Percentiles rank a stretch among this genome's conserved stretches.
Conservation (phyloP, 2,888 invertebrate species). For the Oscheius onirici region DNA sequence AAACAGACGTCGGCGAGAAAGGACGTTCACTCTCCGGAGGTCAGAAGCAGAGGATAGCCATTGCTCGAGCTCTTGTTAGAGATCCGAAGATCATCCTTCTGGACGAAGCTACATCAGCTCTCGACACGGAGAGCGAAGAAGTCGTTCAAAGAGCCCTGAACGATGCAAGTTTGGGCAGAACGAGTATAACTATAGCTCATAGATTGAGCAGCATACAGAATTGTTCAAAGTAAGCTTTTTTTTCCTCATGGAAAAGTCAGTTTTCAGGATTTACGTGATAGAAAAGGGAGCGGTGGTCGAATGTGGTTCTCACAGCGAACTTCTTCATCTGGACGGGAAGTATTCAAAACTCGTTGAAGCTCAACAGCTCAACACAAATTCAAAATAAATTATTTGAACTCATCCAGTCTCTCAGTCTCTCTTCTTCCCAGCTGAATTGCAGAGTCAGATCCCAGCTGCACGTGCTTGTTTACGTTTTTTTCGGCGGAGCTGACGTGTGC, state of each 20-base stretch:
- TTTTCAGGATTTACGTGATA: conserved; percentile 46
- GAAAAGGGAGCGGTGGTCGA: conserved; percentile 43
- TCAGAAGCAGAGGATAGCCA: conserved; percentile 53
- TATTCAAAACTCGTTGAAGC: conserved; percentile 44
- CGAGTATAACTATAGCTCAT: conserved; percentile 50
- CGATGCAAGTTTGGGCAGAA: conserved; percentile 39
- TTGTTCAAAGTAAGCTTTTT: conserved; percentile 38
- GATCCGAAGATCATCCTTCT: conserved; percentile 47
- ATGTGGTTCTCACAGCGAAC: conserved; percentile 50
- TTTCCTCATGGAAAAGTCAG: not conserved
- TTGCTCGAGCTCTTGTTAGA: conserved; percentile 49
- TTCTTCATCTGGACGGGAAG: conserved; percentile 46
- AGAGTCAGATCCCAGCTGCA: too few relatives aligned
- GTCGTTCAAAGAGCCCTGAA: conserved; percentile 43
- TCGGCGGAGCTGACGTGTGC: too few relatives aligned
- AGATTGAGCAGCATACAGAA: conserved; percentile 28
- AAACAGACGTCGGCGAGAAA: conserved; percentile 36
- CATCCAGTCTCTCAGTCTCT: too few relatives aligned
- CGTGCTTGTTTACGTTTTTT: too few relatives aligned
- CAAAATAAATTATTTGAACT: too few relatives aligned
- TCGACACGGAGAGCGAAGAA: conserved; percentile 49
- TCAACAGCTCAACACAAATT: conserved; percentile 3
- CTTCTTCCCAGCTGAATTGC: too few relatives aligned
- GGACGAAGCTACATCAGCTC: conserved; percentile 53
- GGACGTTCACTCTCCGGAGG: conserved; percentile 48